Base-by-base conservation (phyloP, 2,888 invertebrate genomes). In the Drosophila dives region DNA sequence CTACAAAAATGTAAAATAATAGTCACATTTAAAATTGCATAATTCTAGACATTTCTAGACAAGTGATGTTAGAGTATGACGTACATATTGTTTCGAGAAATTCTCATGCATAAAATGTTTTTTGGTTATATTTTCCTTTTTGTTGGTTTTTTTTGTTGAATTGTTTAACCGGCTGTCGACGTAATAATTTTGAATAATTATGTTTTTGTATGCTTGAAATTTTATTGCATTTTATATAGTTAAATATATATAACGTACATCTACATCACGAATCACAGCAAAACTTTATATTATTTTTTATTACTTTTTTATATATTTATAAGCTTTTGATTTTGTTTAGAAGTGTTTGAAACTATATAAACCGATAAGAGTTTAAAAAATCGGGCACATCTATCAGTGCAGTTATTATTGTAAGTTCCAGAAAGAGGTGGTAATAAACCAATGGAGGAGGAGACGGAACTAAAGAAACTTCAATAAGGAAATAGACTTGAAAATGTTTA, bases 221-320 rank as follows among this genome's bases (percentile, higher is more conserved):
- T 75, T 78, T 83, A 79, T 89, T 87, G 88, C 82, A 89, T 88
- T 91, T 77, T 81, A 83, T 87, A 80, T 77, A 84, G 84, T 86
- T 91, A 81, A 89, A 83, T 91, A 86, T 91, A 89, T 92, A 91
- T 91, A 92, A 92, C 92, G 91, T 92, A 92, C 92, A 92, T 76
- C 77, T 77, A 77, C 77, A 77, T 78, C 77, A 78, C 77, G 77
- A 78, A 78, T 92, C 92, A 92, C 92, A 92, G 92, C 92, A 92
- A 91, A 92, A 92, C 86, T 92, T 91, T 92, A 89, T 91, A 87
- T 90, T 86, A 88, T 82, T 84, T 78, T 66, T 69, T 72, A 26
- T 74, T 61, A 20, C 26, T 58, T 77, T 87, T 81, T 79, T 59
- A 72, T 75, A 61, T 80, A 69, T 73, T 80, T 79, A 81, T 80